Conservation (phyloP, 1,140 invertebrate genomes). For the Polypedilum vanderplanki region DNA sequence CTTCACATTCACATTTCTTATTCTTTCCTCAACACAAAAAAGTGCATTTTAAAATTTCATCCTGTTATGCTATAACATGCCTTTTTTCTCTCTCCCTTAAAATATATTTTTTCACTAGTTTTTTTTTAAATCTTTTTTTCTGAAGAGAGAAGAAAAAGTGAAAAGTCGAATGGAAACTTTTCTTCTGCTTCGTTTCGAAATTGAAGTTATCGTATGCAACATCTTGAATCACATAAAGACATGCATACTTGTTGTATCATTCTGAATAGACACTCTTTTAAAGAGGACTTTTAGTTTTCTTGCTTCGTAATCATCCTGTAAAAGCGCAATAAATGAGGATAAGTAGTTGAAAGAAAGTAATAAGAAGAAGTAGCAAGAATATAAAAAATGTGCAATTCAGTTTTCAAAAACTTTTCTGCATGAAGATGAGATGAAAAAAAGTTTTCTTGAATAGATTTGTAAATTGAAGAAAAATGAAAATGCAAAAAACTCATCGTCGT, state of each 20-base stretch:
- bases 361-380: neutral
- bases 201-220: conserved; percentile 6
- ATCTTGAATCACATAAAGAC: conserved; percentile 15
- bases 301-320: neutral
- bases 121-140: too few species aligned
- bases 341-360: neutral
- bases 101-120: too few species aligned
- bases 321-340: neutral
- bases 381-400: neutral
- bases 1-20: too few species aligned
- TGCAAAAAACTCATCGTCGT: neutral
- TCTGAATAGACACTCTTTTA: neutral
- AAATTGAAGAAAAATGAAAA: conserved; percentile 7
- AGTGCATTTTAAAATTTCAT: too few species aligned
- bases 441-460: conserved; percentile 5
- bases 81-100: too few species aligned
- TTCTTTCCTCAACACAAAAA: too few species aligned
- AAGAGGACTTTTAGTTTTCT: too few species aligned
- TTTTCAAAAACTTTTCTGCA: neutral
- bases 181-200: neutral
- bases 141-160: neutral
- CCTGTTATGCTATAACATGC: too few species aligned
- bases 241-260: neutral
- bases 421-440: neutral
- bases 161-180: neutral